phyloP scores from a whole-genome alignment of 2,113 vertebrate species.

The Tringa solitaria region DNA sequence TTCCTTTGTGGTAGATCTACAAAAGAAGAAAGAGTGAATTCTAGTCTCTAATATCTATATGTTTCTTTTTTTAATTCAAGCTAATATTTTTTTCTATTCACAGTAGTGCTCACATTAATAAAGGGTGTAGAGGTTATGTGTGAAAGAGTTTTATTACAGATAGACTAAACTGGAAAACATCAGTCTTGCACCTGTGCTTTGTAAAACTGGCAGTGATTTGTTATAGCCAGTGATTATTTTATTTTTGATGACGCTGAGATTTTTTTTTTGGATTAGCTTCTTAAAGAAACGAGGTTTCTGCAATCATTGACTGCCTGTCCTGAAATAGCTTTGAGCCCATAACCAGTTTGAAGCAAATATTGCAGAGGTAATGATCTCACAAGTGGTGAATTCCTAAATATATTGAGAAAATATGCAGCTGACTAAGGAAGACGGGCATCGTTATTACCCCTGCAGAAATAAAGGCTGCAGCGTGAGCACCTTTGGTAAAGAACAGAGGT shows the following conservation, averaged over 20 bases:
- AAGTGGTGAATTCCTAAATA: background rate
- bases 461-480: background rate
- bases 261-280: background rate
- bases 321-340: background rate
- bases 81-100: conserved; percentile 7
- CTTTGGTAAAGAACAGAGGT: background rate
- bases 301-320: background rate
- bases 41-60: background rate
- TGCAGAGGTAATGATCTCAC: background rate
- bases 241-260: background rate
- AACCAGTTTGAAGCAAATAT: background rate
- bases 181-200: background rate
- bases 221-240: background rate
- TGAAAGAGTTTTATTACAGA: background rate
- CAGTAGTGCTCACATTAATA: background rate
- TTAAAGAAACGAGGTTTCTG: background rate
- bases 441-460: background rate
- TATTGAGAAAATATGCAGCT: background rate
- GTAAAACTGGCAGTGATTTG: background rate
- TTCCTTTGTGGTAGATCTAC: conserved; percentile 10
- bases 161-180: background rate
- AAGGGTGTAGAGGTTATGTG: background rate
- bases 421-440: background rate
- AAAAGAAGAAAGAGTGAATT: background rate
- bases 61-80: conserved; percentile 2